Evolutionary conservation across 1,140 invertebrate genomes (phyloP).

Genomic region (Heliconius nattereri): DNA sequence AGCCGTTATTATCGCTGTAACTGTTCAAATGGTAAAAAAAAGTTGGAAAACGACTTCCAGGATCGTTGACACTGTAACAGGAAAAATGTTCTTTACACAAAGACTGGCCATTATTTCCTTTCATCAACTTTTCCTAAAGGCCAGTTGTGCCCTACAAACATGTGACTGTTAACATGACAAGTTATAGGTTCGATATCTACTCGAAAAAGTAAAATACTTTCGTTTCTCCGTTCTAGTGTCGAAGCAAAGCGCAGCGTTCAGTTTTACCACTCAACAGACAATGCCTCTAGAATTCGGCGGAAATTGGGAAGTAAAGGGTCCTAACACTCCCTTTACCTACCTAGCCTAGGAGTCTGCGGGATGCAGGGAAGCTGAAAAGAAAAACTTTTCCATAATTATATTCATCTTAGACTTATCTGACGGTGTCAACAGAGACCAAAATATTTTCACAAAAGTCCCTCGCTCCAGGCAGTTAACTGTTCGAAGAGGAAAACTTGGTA

Average conservation of each 20-base stretch:
- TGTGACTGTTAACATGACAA: no score
- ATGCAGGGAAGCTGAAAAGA: no score
- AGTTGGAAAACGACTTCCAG: not conserved
- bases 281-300: no score
- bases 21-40: not conserved
- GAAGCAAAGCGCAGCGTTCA: no score
- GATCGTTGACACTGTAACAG: not conserved
- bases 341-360: no score
- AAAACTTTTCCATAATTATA: no score
- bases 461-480: not conserved
- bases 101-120: not conserved
- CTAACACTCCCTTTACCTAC: no score
- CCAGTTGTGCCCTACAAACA: not conserved
- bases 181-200: no score
- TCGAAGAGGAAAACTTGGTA: not conserved
- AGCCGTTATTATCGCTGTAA: not conserved
- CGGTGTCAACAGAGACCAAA: constrained; percentile 1
- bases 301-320: no score
- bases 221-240: no score
- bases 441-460: not conserved
- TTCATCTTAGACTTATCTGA: not conserved
- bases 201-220: no score
- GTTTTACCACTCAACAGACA: no score
- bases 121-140: not conserved
- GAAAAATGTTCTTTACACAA: not conserved